phyloP scores from a whole-genome alignment of 2,797 vertebrate species.

The Serranus cabrilla region DNA sequence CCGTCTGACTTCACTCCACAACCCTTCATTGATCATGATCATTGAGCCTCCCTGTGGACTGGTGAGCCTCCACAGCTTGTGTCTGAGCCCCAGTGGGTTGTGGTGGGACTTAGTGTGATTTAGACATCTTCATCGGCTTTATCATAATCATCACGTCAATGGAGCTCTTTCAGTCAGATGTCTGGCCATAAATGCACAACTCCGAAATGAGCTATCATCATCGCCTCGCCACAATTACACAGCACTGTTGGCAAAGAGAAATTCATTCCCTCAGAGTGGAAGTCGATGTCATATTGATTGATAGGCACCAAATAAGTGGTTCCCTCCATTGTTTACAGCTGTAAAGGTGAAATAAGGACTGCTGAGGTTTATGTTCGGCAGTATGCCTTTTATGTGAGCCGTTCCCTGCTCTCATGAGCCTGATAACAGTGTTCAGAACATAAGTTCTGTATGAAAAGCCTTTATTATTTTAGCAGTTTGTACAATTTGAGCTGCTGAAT shows the following conservation, averaged over 20 bases:
- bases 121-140: conserved; percentile 40
- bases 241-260: conserved; percentile 36
- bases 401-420: neutral
- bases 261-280: conserved; percentile 42
- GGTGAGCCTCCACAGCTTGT: conserved; percentile 14
- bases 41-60: neutral
- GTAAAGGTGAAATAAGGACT: conserved; percentile 55
- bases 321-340: conserved; percentile 57
- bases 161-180: conserved; percentile 24
- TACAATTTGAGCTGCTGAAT: neutral
- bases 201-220: conserved; percentile 36
- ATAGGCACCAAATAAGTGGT: conserved; percentile 60
- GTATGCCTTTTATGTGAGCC: conserved; percentile 20
- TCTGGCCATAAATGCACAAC: conserved; percentile 39
- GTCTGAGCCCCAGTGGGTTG: conserved; percentile 18
- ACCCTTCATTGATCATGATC: conserved; percentile 43
- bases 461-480: conserved; percentile 2
- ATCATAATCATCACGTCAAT: conserved; percentile 43
- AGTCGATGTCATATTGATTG: conserved; percentile 69
- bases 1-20: conserved; percentile 27
- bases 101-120: conserved; percentile 3
- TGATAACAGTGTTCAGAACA: neutral
- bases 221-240: conserved; percentile 30
- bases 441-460: neutral
- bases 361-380: conserved; percentile 21